Evolutionary conservation across 2,113 vertebrate genomes (phyloP).

Genomic region (Caracal caracal): DNA sequence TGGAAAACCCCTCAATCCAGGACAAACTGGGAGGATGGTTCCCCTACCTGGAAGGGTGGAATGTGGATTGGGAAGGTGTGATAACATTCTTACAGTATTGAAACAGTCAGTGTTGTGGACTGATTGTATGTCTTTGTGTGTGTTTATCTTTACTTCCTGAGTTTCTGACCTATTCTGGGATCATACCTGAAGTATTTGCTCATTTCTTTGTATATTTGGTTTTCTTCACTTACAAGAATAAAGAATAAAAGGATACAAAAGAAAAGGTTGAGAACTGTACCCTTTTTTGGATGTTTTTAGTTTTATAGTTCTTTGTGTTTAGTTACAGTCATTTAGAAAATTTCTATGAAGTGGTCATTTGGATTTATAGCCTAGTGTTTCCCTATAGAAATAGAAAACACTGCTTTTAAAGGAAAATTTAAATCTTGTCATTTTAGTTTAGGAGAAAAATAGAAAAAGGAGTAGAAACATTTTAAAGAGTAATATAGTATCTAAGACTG

Average conservation of each 20-base stretch:
- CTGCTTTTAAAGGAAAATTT: slow-evolving; percentile 41
- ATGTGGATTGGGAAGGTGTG: neutral
- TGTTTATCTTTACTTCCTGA: neutral
- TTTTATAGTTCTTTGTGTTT: slow-evolving; percentile 24
- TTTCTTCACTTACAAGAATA: slow-evolving; percentile 31
- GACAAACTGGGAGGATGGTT: neutral
- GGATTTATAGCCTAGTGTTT: slow-evolving; percentile 12
- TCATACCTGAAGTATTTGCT: neutral
- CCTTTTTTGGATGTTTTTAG: slow-evolving; percentile 13
- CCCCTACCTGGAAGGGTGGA: neutral
- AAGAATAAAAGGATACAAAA: neutral
- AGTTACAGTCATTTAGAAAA: slow-evolving; percentile 19
- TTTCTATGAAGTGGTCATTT: neutral
- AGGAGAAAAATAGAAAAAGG: neutral
- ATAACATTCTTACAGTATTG: neutral
- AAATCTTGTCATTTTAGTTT: slow-evolving; percentile 34
- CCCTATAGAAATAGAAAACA: neutral
- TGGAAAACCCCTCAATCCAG: neutral
- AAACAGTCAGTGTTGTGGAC: neutral
- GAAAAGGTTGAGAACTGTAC: neutral
- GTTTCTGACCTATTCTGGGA: neutral
- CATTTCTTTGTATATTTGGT: neutral
- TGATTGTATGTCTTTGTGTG: neutral
- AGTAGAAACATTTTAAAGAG: neutral
- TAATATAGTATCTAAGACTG: neutral